Conservation (phyloP, 2,888 invertebrate genomes). For the Hedychridium roseum region DNA sequence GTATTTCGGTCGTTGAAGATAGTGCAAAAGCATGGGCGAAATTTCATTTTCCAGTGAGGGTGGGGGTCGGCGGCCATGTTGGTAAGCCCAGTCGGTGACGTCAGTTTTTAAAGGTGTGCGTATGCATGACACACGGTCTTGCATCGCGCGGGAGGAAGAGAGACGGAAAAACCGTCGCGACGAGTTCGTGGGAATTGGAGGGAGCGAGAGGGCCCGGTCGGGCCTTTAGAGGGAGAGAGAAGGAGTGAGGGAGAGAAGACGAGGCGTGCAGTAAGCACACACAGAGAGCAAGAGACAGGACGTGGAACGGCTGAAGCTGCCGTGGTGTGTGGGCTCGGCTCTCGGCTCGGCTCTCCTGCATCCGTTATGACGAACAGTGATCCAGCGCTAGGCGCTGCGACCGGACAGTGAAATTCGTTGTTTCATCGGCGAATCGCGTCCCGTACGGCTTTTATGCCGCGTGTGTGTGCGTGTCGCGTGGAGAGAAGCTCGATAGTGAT, state of each 20-base stretch:
- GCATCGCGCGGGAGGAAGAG: slow-evolving; percentile 3
- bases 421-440: background rate
- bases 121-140: slow-evolving; percentile 12
- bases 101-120: slow-evolving; percentile 30
- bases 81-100: slow-evolving; percentile 36
- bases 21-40: too few species aligned
- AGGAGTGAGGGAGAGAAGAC: slow-evolving; percentile 10
- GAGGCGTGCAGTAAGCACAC: slow-evolving; percentile 31
- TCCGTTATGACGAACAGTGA: slow-evolving; percentile 51
- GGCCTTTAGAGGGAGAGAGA: slow-evolving; percentile 17
- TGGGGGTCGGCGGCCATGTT: slow-evolving; percentile 33
- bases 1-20: too few species aligned
- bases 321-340: slow-evolving; percentile 43
- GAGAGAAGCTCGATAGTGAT: too few species aligned
- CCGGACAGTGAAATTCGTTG: too few species aligned
- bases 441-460: too few species aligned
- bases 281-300: slow-evolving; percentile 22
- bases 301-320: slow-evolving; percentile 39
- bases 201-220: slow-evolving; percentile 22
- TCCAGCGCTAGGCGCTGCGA: slow-evolving; percentile 41
- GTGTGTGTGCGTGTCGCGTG: too few species aligned
- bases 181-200: background rate
- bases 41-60: too few species aligned
- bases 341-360: slow-evolving; percentile 32
- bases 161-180: background rate